These are phyloP conservation scores for Pelobates fuscus DNA, from an alignment of 2,113 vertebrate species.

Conservation along the genomic window DNA sequence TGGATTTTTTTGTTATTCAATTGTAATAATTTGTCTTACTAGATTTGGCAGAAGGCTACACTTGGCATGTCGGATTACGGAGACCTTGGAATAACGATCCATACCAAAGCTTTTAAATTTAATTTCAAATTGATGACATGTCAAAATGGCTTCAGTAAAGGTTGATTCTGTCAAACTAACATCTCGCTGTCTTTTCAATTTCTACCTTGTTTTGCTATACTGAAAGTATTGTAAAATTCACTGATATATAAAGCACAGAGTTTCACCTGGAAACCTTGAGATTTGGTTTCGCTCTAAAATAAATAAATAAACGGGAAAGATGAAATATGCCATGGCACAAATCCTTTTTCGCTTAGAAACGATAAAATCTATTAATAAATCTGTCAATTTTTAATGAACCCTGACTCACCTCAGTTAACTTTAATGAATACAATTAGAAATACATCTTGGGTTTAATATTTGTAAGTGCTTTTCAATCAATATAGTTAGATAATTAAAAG, in stretches of 20 bases:
- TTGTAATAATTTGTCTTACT: not conserved
- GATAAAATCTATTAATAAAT: conserved; percentile 14
- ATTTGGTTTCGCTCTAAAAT: not conserved
- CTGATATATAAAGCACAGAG: not conserved
- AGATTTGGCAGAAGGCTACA: not conserved
- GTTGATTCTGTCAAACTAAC: not conserved
- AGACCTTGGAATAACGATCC: not conserved
- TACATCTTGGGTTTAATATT: conserved; percentile 3
- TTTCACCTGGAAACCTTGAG: not conserved
- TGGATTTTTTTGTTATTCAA: not conserved
- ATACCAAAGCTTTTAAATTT: not conserved
- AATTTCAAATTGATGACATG: not conserved
- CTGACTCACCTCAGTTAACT: conserved; percentile 19
- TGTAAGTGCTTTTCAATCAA: conserved; percentile 25
- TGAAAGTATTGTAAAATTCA: not conserved
- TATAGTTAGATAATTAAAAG: conserved; percentile 11
- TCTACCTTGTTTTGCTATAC: not conserved
- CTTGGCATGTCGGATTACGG: not conserved
- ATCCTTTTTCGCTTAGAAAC: conserved; percentile 21
- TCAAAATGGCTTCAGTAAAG: not conserved
- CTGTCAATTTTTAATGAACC: conserved; percentile 22
- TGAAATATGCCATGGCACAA: conserved; percentile 10
- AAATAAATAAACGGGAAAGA: not conserved
- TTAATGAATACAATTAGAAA: conserved; percentile 19
- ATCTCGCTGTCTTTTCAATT: not conserved